Evolutionary conservation across 2,797 vertebrate genomes (phyloP).

Genomic region (Pseudomugil gertrudae): DNA sequence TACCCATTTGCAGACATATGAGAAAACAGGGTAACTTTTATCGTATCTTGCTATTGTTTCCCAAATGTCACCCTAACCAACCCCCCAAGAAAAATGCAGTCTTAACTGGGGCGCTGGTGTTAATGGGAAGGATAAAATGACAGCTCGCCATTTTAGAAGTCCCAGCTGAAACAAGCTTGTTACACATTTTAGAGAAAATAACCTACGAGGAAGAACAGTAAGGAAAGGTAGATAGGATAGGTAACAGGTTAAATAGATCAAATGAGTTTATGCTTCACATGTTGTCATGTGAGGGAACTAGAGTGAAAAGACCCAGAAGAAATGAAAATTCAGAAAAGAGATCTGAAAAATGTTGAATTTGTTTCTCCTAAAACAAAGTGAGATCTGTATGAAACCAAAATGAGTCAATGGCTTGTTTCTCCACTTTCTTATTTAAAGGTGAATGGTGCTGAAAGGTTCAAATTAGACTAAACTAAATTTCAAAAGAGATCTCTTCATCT

Average conservation of each 20-base stretch:
- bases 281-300: slow-evolving; percentile 30
- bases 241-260: slow-evolving; percentile 38
- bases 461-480: too few species aligned
- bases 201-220: slow-evolving; percentile 13
- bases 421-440: too few species aligned
- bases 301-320: slow-evolving; percentile 9
- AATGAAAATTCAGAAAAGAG: too few species aligned
- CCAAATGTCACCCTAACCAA: slow-evolving; percentile 10
- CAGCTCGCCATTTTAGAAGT: slow-evolving; percentile 3
- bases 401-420: too few species aligned
- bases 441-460: too few species aligned
- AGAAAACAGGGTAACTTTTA: slow-evolving; percentile 3
- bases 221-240: slow-evolving; percentile 8
- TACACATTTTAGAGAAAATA: slow-evolving; percentile 37
- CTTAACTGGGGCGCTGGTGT: slow-evolving; percentile 28
- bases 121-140: slow-evolving; percentile 6
- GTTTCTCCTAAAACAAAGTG: too few species aligned
- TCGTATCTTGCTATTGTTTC: slow-evolving; percentile 5
- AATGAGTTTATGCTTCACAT: slow-evolving; percentile 39
- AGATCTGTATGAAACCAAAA: too few species aligned
- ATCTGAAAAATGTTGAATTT: too few species aligned
- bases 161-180: slow-evolving; percentile 39
- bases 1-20: neutral
- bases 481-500: too few species aligned
- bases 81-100: too few species aligned